Percentiles rank a stretch among this genome's conserved stretches.
These are phyloP conservation scores for Montifringilla adamsi DNA, from an alignment of 2,113 vertebrate genomes.

Conservation along the genomic window DNA sequence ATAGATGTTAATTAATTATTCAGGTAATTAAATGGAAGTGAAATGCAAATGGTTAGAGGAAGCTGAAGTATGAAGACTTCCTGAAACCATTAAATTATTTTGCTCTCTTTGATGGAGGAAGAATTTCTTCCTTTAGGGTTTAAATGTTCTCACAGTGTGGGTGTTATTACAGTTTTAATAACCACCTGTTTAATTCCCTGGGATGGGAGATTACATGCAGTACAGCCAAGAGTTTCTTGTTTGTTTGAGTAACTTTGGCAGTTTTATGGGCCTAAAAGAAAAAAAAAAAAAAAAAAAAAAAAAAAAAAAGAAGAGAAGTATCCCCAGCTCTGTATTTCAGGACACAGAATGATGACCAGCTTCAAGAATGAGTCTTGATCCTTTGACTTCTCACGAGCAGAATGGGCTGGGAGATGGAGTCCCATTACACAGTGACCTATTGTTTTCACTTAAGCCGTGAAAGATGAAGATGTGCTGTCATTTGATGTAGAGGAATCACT, in stretches of 20 bases:
- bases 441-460: not conserved
- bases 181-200: constrained; percentile 25
- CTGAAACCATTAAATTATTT: constrained; percentile 28
- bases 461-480: not conserved
- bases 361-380: not conserved
- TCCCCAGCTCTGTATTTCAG: not conserved
- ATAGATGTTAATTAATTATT: constrained; percentile 46
- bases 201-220: not conserved
- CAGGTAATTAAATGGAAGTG: constrained; percentile 22
- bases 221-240: not conserved
- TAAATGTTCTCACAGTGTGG: not conserved
- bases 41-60: constrained; percentile 43
- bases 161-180: constrained; percentile 42
- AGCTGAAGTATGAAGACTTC: constrained; percentile 17
- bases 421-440: not conserved
- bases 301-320: not conserved
- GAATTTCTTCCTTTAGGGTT: constrained; percentile 49
- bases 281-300: not conserved
- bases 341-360: not conserved
- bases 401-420: not conserved
- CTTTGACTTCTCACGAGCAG: not conserved
- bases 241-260: not conserved
- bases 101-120: constrained; percentile 22
- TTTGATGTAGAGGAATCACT: not conserved
- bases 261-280: not conserved